Base-by-base conservation (phyloP, 2,797 vertebrate species). In the Parauchenoglanis ngamensis region DNA sequence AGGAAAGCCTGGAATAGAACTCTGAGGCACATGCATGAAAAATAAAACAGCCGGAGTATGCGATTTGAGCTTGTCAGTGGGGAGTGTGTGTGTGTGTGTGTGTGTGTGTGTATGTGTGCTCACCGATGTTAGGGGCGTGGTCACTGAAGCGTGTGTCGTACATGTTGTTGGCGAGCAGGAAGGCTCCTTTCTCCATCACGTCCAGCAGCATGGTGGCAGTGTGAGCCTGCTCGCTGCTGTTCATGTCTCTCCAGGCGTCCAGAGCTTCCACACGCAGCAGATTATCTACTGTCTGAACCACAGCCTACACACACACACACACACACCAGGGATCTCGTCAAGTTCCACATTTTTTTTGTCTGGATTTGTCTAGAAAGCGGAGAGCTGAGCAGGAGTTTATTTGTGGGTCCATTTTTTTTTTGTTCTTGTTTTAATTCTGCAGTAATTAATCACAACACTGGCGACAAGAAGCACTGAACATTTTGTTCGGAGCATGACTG, bases 211-310 rank as follows among this genome's bases (percentile, higher is more conserved):
- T 97, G 92, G 98, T 99, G 93, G 98, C 98, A 0, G 97, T 98
- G 93, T 98, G 98, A 6, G 97, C 97, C 93, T 98, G 97, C 93
- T 99, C 98, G 0, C 97, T 97, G 90, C 94, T 96, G 87, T 98
- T 98, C 97, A 98, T 98, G 93, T 98, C 98, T 92, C 97, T 96
- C 98, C 98, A 98, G 0, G 98, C 97, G 89, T 97, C 96, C 67
- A 98, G 94, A 0, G 97, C 97, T 87, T 98, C 97, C 0, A 96
- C 94, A 0, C 97, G 96, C 89, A 99, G 94, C 72, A 99, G 93
- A 91, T 99, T 99, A 90, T 98, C 97, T 90, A 99, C 97, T 0
- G 97, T 98, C 92, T 98, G 97, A 87, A 98, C 97, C 92, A 98
- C 97, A 15, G 97, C 98, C 98, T 98, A 83, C 84, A 88, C 57